Percentiles rank a stretch among this genome's conserved stretches.
phyloP scores from a whole-genome alignment of 2,797 vertebrate genomes.

The Hipposideros larvatus region DNA sequence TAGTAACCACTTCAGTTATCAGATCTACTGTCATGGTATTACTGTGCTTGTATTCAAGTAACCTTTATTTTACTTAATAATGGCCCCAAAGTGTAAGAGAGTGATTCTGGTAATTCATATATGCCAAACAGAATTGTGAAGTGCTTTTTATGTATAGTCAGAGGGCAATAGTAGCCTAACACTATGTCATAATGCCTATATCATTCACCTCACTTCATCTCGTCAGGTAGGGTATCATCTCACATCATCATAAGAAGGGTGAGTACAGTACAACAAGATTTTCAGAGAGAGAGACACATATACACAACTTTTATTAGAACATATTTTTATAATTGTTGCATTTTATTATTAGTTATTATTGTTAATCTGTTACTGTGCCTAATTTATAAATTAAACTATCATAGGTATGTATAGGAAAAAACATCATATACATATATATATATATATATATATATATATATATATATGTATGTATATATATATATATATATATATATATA shows the following conservation, averaged over 20 bases:
- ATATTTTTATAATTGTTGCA: too few species aligned
- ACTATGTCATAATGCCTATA: neutral
- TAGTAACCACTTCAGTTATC: neutral
- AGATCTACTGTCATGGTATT: neutral
- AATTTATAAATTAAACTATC: neutral
- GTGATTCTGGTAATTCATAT: neutral
- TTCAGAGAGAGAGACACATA: neutral
- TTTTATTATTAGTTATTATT: too few species aligned
- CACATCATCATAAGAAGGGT: neutral
- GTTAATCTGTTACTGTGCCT: too few species aligned
- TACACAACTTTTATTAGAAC: neutral
- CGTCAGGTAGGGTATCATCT: neutral
- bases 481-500: too few species aligned
- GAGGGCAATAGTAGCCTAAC: neutral
- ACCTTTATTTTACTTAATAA: neutral
- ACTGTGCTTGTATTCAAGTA: neutral
- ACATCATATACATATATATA: too few species aligned
- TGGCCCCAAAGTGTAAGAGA: neutral
- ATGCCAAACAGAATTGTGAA: neutral
- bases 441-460: too few species aligned
- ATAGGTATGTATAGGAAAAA: neutral
- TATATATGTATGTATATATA: neutral
- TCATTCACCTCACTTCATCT: neutral
- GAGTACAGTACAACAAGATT: neutral
- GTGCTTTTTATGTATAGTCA: neutral